These are phyloP conservation scores for Catalaphyllia jardinei DNA, from an alignment of 64 coral and sea anemone genomes.

Conservation along the genomic window DNA sequence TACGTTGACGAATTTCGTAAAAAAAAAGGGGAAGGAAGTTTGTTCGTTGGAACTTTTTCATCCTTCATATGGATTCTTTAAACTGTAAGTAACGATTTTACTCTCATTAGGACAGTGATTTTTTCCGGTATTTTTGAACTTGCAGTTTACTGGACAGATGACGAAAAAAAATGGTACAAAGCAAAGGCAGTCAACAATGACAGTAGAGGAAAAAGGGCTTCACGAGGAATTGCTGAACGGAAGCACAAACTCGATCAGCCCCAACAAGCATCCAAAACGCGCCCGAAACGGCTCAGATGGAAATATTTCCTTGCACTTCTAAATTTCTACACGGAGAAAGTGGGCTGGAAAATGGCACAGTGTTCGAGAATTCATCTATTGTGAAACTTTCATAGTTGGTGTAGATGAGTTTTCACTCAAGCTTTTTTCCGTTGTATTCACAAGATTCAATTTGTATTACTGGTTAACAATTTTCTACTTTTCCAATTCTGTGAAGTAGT, in stretches of 20 bases:
- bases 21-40: too few species aligned
- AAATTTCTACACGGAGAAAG: neutral
- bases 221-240: neutral
- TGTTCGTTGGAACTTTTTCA: too few species aligned
- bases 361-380: slow-evolving; percentile 18
- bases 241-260: neutral
- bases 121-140: neutral
- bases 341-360: neutral
- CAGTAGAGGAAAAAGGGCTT: neutral
- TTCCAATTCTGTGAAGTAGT: neutral
- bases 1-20: too few species aligned
- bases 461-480: slow-evolving; percentile 38
- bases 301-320: neutral
- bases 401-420: slow-evolving; percentile 42
- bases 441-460: slow-evolving; percentile 46
- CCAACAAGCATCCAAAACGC: neutral
- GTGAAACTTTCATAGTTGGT: slow-evolving; percentile 33
- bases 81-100: neutral
- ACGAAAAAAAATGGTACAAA: neutral
- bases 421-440: slow-evolving; percentile 50
- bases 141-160: neutral
- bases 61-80: too few species aligned
- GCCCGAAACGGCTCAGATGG: neutral
- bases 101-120: neutral
- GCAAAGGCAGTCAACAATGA: too few species aligned